A percentile compares a stretch with the other conserved stretches of the same genome.
Conservation (phyloP, 2,113 vertebrate species). For the Hymenochirus boettgeri region DNA sequence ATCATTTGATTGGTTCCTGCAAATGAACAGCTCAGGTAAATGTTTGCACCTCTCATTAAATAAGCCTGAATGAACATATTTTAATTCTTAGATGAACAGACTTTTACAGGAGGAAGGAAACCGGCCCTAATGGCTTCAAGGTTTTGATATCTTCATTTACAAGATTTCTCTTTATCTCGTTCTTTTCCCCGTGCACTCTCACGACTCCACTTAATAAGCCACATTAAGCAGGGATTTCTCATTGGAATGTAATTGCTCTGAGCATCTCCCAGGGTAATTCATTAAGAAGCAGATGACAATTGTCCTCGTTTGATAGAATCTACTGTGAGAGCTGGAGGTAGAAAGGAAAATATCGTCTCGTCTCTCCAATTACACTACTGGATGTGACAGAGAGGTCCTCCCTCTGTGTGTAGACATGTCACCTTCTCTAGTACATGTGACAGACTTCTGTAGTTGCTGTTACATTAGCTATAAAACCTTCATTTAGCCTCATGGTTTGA, state of each 20-base stretch:
- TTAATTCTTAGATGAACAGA: too few species aligned
- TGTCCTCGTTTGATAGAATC: conserved; percentile 25
- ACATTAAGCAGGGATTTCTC: not conserved
- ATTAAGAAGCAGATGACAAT: conserved; percentile 15
- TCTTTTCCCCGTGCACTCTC: not conserved
- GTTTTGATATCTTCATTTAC: too few species aligned
- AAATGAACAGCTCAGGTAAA: too few species aligned
- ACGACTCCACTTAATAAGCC: conserved; percentile 1
- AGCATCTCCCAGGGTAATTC: conserved; percentile 21
- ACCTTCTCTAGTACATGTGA: conserved; percentile 28
- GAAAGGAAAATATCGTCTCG: conserved; percentile 27
- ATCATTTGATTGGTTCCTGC: too few species aligned
- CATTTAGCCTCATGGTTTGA: too few species aligned
- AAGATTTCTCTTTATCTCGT: too few species aligned
- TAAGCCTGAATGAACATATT: too few species aligned
- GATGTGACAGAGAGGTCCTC: conserved; percentile 29
- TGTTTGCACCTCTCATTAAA: too few species aligned
- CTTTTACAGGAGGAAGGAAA: too few species aligned
- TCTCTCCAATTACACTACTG: conserved; percentile 33
- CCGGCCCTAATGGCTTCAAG: too few species aligned
- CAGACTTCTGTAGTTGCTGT: too few species aligned
- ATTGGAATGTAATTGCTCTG: not conserved
- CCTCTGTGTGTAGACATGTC: conserved; percentile 10
- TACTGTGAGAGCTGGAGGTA: conserved; percentile 11
- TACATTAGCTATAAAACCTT: too few species aligned